A percentile compares a stretch with the other conserved stretches of the same genome.
phyloP scores from a whole-genome alignment of 2,888 invertebrate genomes.

The Coecobrya sp. region DNA sequence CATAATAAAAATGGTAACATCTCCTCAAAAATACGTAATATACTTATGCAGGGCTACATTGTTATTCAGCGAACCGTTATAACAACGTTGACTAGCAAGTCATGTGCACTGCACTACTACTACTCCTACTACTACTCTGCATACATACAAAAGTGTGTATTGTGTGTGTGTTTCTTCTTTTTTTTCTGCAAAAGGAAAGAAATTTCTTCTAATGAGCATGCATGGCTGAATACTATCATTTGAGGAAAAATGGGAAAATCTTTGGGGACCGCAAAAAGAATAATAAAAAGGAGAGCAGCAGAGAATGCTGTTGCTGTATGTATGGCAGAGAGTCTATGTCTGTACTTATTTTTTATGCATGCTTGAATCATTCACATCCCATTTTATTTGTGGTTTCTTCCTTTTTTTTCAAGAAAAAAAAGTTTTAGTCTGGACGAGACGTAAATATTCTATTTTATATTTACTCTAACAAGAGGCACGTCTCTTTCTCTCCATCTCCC shows the following conservation, averaged over 20 bases:
- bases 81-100: conserved; percentile 22
- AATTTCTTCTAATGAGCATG: conserved; percentile 62
- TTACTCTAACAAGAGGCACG: conserved; percentile 41
- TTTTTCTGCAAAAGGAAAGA: conserved; percentile 9
- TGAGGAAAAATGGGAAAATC: conserved; percentile 2
- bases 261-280: conserved; percentile 4
- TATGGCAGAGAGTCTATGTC: conserved; percentile 7
- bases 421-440: conserved; percentile 15
- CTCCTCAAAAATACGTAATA: neutral
- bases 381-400: conserved; percentile 50
- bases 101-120: conserved; percentile 19
- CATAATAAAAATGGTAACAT: neutral
- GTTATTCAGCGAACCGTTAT: conserved; percentile 55
- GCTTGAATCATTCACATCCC: conserved; percentile 55
- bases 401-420: conserved; percentile 6
- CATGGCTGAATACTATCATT: conserved; percentile 59
- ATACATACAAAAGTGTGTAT: too few species aligned
- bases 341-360: conserved; percentile 74
- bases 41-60: neutral
- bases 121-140: too few species aligned
- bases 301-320: too few species aligned
- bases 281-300: conserved; percentile 14
- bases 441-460: conserved; percentile 9
- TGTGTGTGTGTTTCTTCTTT: conserved; percentile 1
- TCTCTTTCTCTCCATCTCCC: neutral